Evolutionary conservation across 2,797 vertebrate genomes (phyloP).

Genomic region (Silurus aristotelis): DNA sequence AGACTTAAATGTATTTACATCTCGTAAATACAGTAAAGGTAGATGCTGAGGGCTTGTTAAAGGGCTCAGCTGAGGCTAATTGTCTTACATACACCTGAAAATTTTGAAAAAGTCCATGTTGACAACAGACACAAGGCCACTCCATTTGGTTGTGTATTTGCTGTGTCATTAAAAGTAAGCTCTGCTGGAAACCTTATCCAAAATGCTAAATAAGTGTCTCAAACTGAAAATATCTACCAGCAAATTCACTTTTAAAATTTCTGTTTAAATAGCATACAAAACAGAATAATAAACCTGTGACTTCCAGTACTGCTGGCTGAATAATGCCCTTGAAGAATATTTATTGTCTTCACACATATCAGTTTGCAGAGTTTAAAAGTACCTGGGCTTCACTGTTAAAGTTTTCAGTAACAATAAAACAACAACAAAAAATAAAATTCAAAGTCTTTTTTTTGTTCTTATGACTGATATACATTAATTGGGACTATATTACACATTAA

Average conservation of each 20-base stretch:
- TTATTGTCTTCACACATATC: background rate
- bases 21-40: background rate
- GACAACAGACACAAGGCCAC: background rate
- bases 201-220: background rate
- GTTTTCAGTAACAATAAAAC: too few species aligned
- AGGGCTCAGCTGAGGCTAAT: background rate
- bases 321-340: background rate
- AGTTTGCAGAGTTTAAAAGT: background rate
- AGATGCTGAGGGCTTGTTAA: background rate
- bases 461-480: background rate
- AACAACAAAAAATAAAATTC: too few species aligned
- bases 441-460: background rate
- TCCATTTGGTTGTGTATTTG: background rate
- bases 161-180: background rate
- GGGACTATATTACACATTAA: background rate
- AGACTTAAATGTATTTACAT: too few species aligned
- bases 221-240: background rate
- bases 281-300: background rate
- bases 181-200: background rate
- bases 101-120: background rate
- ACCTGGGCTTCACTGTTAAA: background rate
- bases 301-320: background rate
- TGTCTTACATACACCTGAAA: background rate
- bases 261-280: background rate
- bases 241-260: background rate